These are phyloP conservation scores for Hypercompe scribonia DNA, from an alignment of 2,888 invertebrate species.

Conservation along the genomic window DNA sequence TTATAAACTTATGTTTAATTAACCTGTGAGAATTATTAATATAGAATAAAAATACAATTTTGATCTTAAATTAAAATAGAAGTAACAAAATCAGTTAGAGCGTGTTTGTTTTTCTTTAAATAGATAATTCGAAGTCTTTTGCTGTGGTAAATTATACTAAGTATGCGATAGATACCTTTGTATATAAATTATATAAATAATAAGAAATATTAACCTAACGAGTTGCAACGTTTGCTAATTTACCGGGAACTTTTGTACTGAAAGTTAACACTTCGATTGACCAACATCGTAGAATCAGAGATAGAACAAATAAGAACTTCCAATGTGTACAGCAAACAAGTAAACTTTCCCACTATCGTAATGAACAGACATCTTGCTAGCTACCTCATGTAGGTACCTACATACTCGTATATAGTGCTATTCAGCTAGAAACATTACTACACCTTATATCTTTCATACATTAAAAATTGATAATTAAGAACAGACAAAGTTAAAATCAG, in stretches of 20 bases:
- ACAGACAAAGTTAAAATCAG: too few species aligned
- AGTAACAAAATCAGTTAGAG: too few species aligned
- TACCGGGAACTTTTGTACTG: neutral
- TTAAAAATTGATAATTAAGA: neutral
- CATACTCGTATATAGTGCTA: neutral
- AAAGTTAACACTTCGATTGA: conserved; percentile 1
- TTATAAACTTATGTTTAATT: too few species aligned
- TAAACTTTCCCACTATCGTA: conserved; percentile 1
- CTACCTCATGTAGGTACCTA: neutral
- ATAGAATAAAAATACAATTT: too few species aligned
- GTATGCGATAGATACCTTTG: too few species aligned
- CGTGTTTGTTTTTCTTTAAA: too few species aligned
- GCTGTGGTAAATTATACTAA: too few species aligned
- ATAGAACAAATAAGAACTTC: neutral
- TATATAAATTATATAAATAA: too few species aligned
- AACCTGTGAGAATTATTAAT: too few species aligned
- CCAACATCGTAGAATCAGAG: neutral
- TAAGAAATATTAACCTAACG: neutral
- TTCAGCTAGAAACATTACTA: neutral
- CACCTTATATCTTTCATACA: neutral
- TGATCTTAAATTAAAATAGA: too few species aligned
- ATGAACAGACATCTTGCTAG: neutral
- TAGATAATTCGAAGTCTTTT: too few species aligned
- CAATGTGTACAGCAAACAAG: conserved; percentile 6
- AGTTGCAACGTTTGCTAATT: neutral